Conservation (phyloP, 2,888 invertebrate species). For the Polyommatus iphigenia region DNA sequence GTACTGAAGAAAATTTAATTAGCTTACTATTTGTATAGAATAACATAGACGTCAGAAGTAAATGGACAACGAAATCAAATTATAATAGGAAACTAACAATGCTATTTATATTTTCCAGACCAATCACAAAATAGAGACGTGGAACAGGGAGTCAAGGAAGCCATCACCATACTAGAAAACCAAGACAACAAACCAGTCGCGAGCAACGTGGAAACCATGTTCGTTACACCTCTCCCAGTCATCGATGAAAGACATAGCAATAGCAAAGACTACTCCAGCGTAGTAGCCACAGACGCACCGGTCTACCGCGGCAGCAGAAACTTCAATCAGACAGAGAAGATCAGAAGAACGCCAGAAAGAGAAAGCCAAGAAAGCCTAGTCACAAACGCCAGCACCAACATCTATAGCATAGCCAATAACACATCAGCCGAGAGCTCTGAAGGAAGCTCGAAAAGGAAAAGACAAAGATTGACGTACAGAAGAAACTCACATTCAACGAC, state of each 20-base stretch:
- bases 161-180: slow-evolving; percentile 68
- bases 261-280: slow-evolving; percentile 48
- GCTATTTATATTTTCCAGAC: slow-evolving; percentile 48
- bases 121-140: slow-evolving; percentile 63
- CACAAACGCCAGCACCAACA: slow-evolving; percentile 40
- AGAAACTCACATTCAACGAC: slow-evolving; percentile 48
- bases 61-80: no score
- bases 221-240: slow-evolving; percentile 62
- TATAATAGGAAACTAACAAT: not conserved
- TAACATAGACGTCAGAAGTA: no score
- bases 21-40: no score
- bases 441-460: slow-evolving; percentile 60
- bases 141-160: slow-evolving; percentile 68
- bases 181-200: slow-evolving; percentile 52
- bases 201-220: slow-evolving; percentile 50
- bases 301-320: slow-evolving; percentile 67
- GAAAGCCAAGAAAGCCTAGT: slow-evolving; percentile 48
- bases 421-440: slow-evolving; percentile 50
- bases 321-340: slow-evolving; percentile 47
- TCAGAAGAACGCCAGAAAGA: slow-evolving; percentile 43
- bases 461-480: slow-evolving; percentile 62
- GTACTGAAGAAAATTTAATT: no score
- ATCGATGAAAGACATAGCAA: slow-evolving; percentile 64
- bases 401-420: slow-evolving; percentile 30
- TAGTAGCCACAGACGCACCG: slow-evolving; percentile 50